Conservation (phyloP, 1,140 invertebrate species). For the Tachypleus tridentatus region DNA sequence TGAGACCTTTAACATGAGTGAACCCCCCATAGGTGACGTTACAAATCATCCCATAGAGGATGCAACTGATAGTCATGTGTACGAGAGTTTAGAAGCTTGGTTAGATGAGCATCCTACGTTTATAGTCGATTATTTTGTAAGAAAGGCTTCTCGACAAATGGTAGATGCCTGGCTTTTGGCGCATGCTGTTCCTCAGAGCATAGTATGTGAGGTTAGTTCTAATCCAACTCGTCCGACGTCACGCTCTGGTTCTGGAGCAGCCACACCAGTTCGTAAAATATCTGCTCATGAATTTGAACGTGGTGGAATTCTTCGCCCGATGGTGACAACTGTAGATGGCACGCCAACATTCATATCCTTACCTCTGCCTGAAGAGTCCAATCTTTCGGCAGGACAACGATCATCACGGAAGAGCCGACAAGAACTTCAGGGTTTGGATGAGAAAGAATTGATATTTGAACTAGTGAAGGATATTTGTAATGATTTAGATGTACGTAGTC, state of each 20-base stretch:
- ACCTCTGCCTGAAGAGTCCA: slow-evolving; percentile 28
- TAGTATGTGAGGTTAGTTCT: slow-evolving; percentile 45
- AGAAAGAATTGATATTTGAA: slow-evolving; percentile 90
- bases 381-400: slow-evolving; percentile 27
- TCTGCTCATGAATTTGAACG: slow-evolving; percentile 91
- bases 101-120: slow-evolving; percentile 93
- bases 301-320: slow-evolving; percentile 76
- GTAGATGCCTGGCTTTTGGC: slow-evolving; percentile 56
- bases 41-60: too few species aligned
- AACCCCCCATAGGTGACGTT: too few species aligned
- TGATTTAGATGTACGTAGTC: slow-evolving; percentile 81
- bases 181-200: slow-evolving; percentile 26
- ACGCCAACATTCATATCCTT: slow-evolving; percentile 69
- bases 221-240: slow-evolving; percentile 25
- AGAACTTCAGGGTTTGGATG: slow-evolving; percentile 75
- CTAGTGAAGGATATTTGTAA: slow-evolving; percentile 94
- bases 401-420: slow-evolving; percentile 58
- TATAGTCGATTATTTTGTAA: slow-evolving; percentile 85
- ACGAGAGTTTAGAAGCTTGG: slow-evolving; percentile 63
- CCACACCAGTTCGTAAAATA: slow-evolving; percentile 86
- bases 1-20: neutral
- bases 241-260: slow-evolving; percentile 56
- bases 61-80: too few species aligned
- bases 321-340: slow-evolving; percentile 80
- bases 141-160: slow-evolving; percentile 79